Conservation (phyloP, 1,140 invertebrate genomes). For the Melanaphis sacchari region DNA sequence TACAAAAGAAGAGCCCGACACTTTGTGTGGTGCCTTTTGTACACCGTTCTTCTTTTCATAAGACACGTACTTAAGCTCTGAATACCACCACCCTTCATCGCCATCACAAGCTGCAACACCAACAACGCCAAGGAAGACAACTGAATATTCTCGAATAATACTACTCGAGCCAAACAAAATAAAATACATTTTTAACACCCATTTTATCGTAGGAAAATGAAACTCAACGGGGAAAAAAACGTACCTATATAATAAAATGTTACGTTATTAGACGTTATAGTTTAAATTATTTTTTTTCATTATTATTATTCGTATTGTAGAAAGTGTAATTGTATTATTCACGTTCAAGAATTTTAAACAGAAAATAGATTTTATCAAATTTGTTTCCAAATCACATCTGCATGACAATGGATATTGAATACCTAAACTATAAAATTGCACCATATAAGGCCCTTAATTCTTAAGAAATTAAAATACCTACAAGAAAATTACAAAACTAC, state of each 20-base stretch:
- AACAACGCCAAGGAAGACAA: not conserved
- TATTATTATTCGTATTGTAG: not conserved
- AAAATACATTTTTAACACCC: constrained; percentile 3
- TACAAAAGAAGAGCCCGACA: not conserved
- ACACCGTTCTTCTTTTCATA: constrained; percentile 3
- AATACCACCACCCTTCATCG: not conserved
- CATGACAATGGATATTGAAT: not conserved
- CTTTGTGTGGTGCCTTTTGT: constrained; percentile 16
- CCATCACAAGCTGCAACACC: not conserved
- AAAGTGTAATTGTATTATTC: not conserved
- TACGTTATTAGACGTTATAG: not conserved
- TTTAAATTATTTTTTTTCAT: not conserved
- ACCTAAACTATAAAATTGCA: not conserved
- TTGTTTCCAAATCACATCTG: not conserved
- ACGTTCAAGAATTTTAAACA: not conserved
- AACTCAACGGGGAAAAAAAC: not conserved
- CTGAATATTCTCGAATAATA: constrained; percentile 24
- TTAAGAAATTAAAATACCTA: not conserved
- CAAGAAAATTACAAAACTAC: not conserved
- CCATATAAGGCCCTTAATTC: not conserved
- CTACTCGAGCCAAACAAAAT: not conserved
- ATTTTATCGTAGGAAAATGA: not conserved
- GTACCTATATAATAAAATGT: not conserved
- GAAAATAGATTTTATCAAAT: not conserved
- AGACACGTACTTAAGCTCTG: constrained; percentile 24